Evolutionary conservation across 1,140 invertebrate genomes (phyloP).

Genomic region (Saccostrea echinata): DNA sequence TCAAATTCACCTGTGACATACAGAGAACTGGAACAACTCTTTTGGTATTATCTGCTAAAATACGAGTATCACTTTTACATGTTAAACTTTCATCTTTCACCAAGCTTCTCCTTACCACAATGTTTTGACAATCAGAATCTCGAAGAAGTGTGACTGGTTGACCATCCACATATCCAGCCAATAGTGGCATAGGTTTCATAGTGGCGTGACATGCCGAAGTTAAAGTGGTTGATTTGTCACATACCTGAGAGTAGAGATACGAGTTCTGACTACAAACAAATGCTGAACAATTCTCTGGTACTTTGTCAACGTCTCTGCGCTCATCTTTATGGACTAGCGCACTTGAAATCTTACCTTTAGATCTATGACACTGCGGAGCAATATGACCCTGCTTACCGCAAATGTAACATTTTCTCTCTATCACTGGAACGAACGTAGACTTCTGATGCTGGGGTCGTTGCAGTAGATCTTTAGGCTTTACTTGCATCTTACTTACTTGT

Average conservation of each 20-base stretch:
- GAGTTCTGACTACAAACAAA: not conserved
- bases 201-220: not conserved
- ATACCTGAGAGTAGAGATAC: not conserved
- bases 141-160: too few species aligned
- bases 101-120: not conserved
- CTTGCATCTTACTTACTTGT: not conserved
- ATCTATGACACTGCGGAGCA: too few species aligned
- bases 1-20: not conserved
- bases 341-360: not conserved
- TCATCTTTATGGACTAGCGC: not conserved
- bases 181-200: too few species aligned
- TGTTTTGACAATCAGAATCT: too few species aligned
- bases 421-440: too few species aligned
- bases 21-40: not conserved
- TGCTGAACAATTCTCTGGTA: too few species aligned
- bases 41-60: not conserved
- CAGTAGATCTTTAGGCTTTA: not conserved
- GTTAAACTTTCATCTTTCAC: not conserved
- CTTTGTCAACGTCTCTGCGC: not conserved
- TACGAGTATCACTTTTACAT: not conserved
- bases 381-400: not conserved
- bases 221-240: not conserved
- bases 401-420: not conserved
- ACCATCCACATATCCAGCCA: too few species aligned
- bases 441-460: not conserved